Base-by-base conservation (phyloP, 2,113 vertebrate genomes). In the Stigmatopora argus region DNA sequence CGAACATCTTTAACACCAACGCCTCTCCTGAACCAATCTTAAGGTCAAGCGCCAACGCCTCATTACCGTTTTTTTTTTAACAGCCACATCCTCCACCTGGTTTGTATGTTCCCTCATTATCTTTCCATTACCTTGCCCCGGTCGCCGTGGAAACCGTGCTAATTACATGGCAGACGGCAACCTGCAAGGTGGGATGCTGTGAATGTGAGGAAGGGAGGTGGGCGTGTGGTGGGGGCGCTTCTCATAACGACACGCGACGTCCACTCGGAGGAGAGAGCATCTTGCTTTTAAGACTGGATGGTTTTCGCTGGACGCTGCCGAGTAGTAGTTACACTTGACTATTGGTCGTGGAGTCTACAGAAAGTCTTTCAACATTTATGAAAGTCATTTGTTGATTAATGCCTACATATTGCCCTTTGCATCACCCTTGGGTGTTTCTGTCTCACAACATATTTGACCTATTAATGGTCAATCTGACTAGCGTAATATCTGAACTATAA, bases 141-240 rank as follows among this genome's bases (percentile, higher is more conserved):
- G 71, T 79, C 62, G 75, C 79, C 82, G 81, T 83, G 80, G 81
- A 87, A 85, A 88, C 81, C 76, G 57, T 74, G 75, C 80, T 87
- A 86, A 87, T 87, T 85, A 85, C 78, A 87, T 73, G 74, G 69
- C 70, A 77, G 69, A 76, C 72, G 76, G 72, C 64, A 77, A 74
- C 75, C 68, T 68, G 67, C 58, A 67, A 70, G 66, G 78, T 79
- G 76, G 70, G 74, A 79, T 72, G 67, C 63, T 69, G 59, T 15
- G 9, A 14, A 55, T 58, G 61, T 61, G 71, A 74, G 60, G 63
- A 78, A 82, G 70, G 60, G 67, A 66, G 71, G 34, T 31, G 7
- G 34, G 53, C 3, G 53, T 5, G 26, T 8, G 31, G 55, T 4
- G 34, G 57, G 8, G 15, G 9, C 10, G 7, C 11, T 58, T 35